Evolutionary conservation across 2,888 invertebrate genomes (phyloP).

Genomic region (Orgyia antiqua): DNA sequence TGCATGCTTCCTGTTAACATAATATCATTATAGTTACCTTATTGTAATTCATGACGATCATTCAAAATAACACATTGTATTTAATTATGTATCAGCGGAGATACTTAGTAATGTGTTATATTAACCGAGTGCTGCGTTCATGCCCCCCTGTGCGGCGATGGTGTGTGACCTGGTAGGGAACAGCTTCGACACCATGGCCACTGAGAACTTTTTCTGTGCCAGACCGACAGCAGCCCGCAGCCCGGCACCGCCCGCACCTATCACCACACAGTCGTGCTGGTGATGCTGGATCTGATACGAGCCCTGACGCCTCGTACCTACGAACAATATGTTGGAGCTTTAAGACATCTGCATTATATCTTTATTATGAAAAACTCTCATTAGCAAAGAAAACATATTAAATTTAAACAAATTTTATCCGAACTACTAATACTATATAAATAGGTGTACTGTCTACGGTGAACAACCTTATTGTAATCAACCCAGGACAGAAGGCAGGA

Average conservation of each 20-base stretch:
- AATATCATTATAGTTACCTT: too few relatives aligned
- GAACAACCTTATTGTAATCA: too few relatives aligned
- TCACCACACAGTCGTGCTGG: constrained; percentile 94
- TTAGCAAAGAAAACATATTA: too few relatives aligned
- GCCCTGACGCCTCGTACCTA: constrained; percentile 8
- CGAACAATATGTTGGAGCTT: too few relatives aligned
- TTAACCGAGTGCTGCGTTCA: constrained; percentile 95
- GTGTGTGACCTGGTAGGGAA: constrained; percentile 99
- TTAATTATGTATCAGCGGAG: neutral
- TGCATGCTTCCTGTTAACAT: constrained; percentile 85
- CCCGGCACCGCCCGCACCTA: constrained; percentile 98
- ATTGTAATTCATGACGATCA: too few relatives aligned
- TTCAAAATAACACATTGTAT: neutral
- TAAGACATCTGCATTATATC: too few relatives aligned
- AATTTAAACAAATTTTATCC: too few relatives aligned
- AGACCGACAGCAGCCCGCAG: constrained; percentile 95
- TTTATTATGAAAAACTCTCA: too few relatives aligned
- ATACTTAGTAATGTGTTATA: too few relatives aligned
- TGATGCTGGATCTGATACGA: constrained; percentile 94
- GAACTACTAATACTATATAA: too few relatives aligned
- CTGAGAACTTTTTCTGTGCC: constrained; percentile 94
- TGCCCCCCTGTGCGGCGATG: constrained; percentile 98
- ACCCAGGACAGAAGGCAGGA: too few relatives aligned
- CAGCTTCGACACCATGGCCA: constrained; percentile 96
- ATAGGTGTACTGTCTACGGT: too few relatives aligned